Base-by-base conservation (phyloP, 2,888 invertebrate species). In the Plutella xylostella region DNA sequence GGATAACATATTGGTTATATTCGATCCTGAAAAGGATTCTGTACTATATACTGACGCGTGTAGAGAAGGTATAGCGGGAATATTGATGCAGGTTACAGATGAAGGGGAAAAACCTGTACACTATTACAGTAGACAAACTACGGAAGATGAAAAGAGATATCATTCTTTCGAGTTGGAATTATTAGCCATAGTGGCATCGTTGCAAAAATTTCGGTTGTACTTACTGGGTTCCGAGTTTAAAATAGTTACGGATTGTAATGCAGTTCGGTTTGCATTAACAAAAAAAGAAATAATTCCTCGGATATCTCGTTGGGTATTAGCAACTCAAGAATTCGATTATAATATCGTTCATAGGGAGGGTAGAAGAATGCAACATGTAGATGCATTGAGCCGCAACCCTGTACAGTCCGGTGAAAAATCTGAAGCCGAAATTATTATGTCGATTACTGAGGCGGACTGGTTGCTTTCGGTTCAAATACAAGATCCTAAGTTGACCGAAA, bases 391-490 rank as follows among this genome's bases (percentile, higher is more conserved):
- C n/a, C n/a, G n/a, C n/a, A n/a, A n/a, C n/a, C n/a, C n/a, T n/a
- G n/a, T n/a, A n/a, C n/a, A n/a, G n/a, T n/a, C n/a, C n/a, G n/a
- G n/a, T n/a, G n/a, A n/a, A n/a, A n/a, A n/a, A n/a, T n/a, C n/a
- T n/a, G n/a, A n/a, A n/a, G n/a, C n/a, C n/a, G n/a, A n/a, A n/a
- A n/a, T n/a, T n/a, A n/a, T n/a, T n/a, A n/a, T n/a, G n/a, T n/a
- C n/a, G n/a, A n/a, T n/a, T n/a, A 20, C 30, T 14, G 22, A 17
- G 22, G 33, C 15, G 2, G 33, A 42, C 33, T 43, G 43, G 43
- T 12, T 22, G 4, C 11, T 34, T 4, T 12, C 33, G 3, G 28
- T 34, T 2, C 43, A 43, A 22, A 11, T 19, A 18, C 28, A 22
- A 22, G 43, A 34, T 21, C 14, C 20, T 1, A 5, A 43, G n/a